Evolutionary conservation across 2,113 vertebrate species (phyloP).

Genomic region (Crotalus tigris): DNA sequence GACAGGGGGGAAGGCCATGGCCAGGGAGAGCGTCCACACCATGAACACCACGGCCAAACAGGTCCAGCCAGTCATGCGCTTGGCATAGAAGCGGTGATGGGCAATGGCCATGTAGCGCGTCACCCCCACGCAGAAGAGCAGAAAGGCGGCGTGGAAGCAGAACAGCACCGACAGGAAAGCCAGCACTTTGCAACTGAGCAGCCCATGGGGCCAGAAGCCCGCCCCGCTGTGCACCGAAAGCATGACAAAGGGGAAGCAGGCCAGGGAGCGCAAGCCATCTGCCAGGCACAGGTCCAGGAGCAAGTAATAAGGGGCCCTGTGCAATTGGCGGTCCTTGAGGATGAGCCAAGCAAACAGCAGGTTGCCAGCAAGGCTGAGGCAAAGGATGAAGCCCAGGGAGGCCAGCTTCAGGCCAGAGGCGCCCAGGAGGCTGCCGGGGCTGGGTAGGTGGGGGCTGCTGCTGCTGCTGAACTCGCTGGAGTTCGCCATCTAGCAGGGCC

Average conservation of each 20-base stretch:
- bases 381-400: constrained; percentile 86
- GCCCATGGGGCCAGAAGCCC: constrained; percentile 78
- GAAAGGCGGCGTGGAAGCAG: constrained; percentile 94
- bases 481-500: constrained; percentile 84
- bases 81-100: constrained; percentile 93
- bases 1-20: constrained; percentile 93
- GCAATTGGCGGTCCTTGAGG: constrained; percentile 87
- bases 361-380: constrained; percentile 88
- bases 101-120: constrained; percentile 97
- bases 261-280: constrained; percentile 85
- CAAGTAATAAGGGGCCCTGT: constrained; percentile 90
- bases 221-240: constrained; percentile 83
- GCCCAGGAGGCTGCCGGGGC: constrained; percentile 74
- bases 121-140: constrained; percentile 93
- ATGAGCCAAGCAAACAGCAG: constrained; percentile 85
- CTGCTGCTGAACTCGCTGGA: constrained; percentile 75
- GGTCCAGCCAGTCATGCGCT: constrained; percentile 90
- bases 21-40: constrained; percentile 92
- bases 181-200: constrained; percentile 87
- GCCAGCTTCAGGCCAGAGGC: constrained; percentile 84
- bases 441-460: constrained; percentile 80
- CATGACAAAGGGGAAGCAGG: constrained; percentile 95
- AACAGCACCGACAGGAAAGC: constrained; percentile 92
- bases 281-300: constrained; percentile 92
- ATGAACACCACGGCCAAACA: constrained; percentile 90